Evolutionary conservation across 2,113 vertebrate genomes (phyloP), one percentile per base, ranked within the genome.

Genomic region (Dromas ardeola): DNA sequence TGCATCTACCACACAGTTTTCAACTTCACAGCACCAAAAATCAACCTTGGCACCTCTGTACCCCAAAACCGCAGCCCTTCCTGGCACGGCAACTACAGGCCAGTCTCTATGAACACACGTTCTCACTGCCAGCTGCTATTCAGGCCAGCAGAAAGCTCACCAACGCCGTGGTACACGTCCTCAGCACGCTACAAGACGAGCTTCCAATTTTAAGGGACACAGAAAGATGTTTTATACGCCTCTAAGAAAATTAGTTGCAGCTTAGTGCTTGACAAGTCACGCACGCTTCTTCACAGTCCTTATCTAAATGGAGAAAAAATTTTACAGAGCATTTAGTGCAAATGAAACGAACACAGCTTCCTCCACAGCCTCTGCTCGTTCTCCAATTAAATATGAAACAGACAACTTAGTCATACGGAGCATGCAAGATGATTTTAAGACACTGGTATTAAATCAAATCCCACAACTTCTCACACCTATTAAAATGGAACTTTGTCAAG

Each of bases 381-480:
- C 85, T 59, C 59, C 79, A 86, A 26, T 81, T 66, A 76, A 76
- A 53, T 13, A 90, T 5, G 71, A 86, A 76, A 92, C 59, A 11
- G 21, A 87, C 40, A 79, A 91, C 81, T 95, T 72, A 95, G 89
- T 94, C 93, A 91, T 20, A 49, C 0, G 0, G 66, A 95, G 26
- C 3, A 0, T 10, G 72, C 43, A 59, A n/a, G 53, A 72, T 32
- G 78, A 80, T 79, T 88, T 92, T 43, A 90, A 91, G 42, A 70
- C 78, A n/a, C 50, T 23, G 74, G 23, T 63, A 91, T 91, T 85
- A 85, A 96, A 92, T 66, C 67, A 94, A 94, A 96, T 45, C 91
- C 89, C 89, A 93, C 89, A 93, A 76, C 62, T 93, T 90, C 72
- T 95, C 84, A 91, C 94, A 87, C 71, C 87, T 95, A 90, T 90